Conservation (phyloP, 53 echinoderm and acorn worm species). For the Henricia sp. region DNA sequence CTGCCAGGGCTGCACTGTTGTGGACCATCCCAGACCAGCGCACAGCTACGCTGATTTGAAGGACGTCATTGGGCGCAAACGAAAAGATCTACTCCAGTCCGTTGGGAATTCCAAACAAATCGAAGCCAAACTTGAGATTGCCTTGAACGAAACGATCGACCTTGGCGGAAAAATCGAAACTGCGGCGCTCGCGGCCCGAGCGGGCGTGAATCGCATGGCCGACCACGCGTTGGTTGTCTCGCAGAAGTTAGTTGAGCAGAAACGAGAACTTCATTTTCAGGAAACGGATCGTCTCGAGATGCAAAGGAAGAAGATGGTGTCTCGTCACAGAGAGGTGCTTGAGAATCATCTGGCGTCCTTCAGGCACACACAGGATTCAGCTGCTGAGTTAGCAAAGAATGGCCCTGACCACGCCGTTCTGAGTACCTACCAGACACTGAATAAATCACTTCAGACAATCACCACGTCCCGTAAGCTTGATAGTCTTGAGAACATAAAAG, state of each 20-base stretch:
- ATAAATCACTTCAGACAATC: not conserved
- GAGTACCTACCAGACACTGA: not conserved
- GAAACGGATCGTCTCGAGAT: not conserved
- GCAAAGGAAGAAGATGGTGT: not conserved
- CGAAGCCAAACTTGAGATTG: not conserved
- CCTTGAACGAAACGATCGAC: not conserved
- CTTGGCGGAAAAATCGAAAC: not conserved
- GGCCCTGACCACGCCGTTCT: constrained; percentile 1
- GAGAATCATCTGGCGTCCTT: not conserved
- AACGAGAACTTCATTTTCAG: not conserved
- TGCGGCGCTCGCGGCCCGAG: not conserved
- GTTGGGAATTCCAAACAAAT: not conserved
- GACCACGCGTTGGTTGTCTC: constrained; percentile 1
- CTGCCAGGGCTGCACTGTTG: constrained; percentile 64
- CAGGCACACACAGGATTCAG: not conserved
- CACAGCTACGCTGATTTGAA: not conserved
- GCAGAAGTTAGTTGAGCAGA: not conserved
- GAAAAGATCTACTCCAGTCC: not conserved
- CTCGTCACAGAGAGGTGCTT: not conserved
- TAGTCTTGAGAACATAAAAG: not conserved
- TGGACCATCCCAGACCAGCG: constrained; percentile 40
- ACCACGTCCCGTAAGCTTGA: not conserved
- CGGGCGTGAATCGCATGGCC: not conserved
- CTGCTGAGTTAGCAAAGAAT: not conserved
- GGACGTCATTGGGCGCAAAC: not conserved